Conservation (phyloP, 1,140 invertebrate species). For the Sinella curviseta region DNA sequence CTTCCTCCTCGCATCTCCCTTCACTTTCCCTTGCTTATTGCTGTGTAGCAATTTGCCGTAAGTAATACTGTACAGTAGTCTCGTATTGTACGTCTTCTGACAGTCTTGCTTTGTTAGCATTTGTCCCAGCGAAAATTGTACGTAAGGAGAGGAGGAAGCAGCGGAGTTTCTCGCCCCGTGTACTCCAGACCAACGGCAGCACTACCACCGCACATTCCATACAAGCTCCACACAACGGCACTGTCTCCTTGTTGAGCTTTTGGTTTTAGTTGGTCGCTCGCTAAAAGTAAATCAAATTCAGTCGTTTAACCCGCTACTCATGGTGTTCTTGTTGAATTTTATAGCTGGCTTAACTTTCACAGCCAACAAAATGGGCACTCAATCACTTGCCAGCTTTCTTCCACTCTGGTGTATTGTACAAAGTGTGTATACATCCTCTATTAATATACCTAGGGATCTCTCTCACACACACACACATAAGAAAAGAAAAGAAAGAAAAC, state of each 20-base stretch:
- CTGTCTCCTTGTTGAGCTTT: constrained; percentile 19
- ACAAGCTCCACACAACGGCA: background rate
- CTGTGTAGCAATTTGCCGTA: constrained; percentile 11
- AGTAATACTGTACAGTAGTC: background rate
- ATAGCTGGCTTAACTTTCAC: constrained; percentile 27
- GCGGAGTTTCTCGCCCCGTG: background rate
- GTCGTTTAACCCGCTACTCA: constrained; percentile 23
- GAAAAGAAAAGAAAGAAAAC: background rate
- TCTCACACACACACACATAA: background rate
- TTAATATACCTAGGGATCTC: background rate
- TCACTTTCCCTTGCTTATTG: constrained; percentile 2
- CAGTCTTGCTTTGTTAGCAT: constrained; percentile 24
- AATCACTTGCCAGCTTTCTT: constrained; percentile 26
- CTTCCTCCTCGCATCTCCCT: background rate
- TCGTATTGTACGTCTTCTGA: constrained; percentile 9
- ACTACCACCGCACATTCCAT: background rate
- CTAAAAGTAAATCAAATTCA: constrained; percentile 27
- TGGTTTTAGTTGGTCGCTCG: constrained; percentile 23
- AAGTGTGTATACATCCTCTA: background rate
- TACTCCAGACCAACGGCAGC: background rate
- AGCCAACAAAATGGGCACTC: constrained; percentile 25
- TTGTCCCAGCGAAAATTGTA: constrained; percentile 1
- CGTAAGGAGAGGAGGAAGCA: background rate
- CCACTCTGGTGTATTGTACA: background rate
- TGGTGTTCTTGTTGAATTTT: constrained; percentile 26